Evolutionary conservation across 2,797 vertebrate species (phyloP).

Genomic region (Parotocinclus haroldoi): DNA sequence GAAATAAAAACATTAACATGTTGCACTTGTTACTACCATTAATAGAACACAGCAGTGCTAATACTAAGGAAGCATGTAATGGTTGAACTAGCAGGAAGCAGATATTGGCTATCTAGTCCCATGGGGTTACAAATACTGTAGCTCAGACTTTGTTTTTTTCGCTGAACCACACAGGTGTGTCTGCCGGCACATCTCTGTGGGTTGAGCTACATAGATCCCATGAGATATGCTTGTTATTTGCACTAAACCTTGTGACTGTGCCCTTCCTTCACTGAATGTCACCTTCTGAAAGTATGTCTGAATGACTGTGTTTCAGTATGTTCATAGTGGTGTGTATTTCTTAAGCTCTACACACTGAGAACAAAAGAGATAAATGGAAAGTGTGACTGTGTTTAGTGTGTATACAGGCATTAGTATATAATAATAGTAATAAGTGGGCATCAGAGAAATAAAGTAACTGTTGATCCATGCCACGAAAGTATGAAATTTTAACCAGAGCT

Average conservation of each 20-base stretch:
- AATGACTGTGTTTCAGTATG: constrained; percentile 1
- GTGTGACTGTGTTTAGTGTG: background rate
- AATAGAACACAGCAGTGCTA: no score
- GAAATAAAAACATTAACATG: no score
- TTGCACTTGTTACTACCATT: no score
- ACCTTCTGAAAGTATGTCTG: constrained; percentile 11
- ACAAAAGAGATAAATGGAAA: background rate
- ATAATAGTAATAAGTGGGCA: constrained; percentile 87
- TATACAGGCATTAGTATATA: constrained; percentile 56
- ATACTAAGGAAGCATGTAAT: no score
- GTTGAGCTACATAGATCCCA: constrained; percentile 22
- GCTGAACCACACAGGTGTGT: constrained; percentile 28
- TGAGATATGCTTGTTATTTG: constrained; percentile 33
- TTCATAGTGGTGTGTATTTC: background rate
- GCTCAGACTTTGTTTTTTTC: constrained; percentile 22
- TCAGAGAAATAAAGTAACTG: constrained; percentile 91
- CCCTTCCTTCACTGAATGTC: constrained; percentile 55
- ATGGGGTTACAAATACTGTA: constrained; percentile 15
- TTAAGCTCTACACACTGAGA: background rate
- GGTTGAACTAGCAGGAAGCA: no score
- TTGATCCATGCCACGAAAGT: constrained; percentile 93
- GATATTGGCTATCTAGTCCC: constrained; percentile 8
- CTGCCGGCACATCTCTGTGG: constrained; percentile 27
- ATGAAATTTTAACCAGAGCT: constrained; percentile 96
- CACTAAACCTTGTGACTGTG: constrained; percentile 55